Evolutionary conservation across 2,113 vertebrate genomes (phyloP).

Genomic region (Vulpes vulpes): DNA sequence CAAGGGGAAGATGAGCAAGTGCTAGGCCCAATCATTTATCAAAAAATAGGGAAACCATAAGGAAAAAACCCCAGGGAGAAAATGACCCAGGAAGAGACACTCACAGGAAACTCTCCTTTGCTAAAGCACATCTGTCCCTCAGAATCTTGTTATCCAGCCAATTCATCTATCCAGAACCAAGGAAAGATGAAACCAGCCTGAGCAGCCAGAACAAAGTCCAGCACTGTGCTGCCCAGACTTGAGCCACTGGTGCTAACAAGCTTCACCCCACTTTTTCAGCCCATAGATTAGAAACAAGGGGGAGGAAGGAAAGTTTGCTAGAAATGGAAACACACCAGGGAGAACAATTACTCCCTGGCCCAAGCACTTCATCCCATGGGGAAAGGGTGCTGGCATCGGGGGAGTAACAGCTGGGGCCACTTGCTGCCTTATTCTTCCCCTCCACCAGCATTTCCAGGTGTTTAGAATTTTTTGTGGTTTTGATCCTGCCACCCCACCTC

Average conservation of each 20-base stretch:
- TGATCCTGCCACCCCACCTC: not conserved
- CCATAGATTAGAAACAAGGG: not conserved
- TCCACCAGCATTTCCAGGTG: not conserved
- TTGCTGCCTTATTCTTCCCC: not conserved
- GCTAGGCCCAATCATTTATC: not conserved
- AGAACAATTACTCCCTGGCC: not conserved
- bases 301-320: not conserved
- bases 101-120: not conserved
- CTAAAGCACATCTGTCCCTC: not conserved
- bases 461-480: constrained; percentile 39
- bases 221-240: not conserved
- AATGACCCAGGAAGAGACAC: constrained; percentile 1
- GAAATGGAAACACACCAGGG: not conserved
- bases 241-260: not conserved
- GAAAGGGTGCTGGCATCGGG: not conserved
- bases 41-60: not conserved
- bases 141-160: not conserved
- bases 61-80: not conserved
- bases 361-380: not conserved
- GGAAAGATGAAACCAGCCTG: not conserved
- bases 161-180: constrained; percentile 16
- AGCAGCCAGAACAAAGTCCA: constrained; percentile 39
- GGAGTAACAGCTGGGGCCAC: not conserved
- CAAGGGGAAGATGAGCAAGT: not conserved
- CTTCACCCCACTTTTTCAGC: not conserved